A percentile compares a stretch with the other conserved stretches of the same genome.
Evolutionary conservation across 2,797 vertebrate species (phyloP).

Genomic region (Microctenopoma steveboyesi): DNA sequence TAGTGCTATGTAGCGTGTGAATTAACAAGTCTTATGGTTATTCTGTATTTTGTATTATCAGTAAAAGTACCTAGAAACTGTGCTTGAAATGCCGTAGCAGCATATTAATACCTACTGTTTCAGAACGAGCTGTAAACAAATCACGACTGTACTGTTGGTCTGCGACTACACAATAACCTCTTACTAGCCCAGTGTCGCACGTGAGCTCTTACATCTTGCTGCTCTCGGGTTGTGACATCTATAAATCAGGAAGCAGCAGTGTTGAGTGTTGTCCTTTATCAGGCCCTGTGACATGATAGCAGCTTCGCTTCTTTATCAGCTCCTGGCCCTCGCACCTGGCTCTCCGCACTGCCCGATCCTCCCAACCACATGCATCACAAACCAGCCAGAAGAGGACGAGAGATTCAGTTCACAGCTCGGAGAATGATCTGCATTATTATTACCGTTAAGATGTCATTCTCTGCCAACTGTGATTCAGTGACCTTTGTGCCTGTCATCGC

Average conservation of each 20-base stretch:
- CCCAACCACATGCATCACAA: constrained; percentile 58
- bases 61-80: too few relatives aligned
- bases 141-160: background rate
- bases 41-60: too few relatives aligned
- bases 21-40: too few relatives aligned
- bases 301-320: constrained; percentile 76
- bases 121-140: too few relatives aligned
- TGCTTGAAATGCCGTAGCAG: too few relatives aligned
- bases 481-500: constrained; percentile 30
- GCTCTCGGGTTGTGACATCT: constrained; percentile 41
- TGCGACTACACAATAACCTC: constrained; percentile 7
- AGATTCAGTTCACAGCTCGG: constrained; percentile 51
- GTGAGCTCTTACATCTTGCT: constrained; percentile 4
- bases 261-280: constrained; percentile 76
- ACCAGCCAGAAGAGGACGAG: constrained; percentile 32
- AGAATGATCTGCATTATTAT: constrained; percentile 39
- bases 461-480: constrained; percentile 41
- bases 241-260: constrained; percentile 71
- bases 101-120: too few relatives aligned
- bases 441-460: constrained; percentile 45
- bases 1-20: too few relatives aligned
- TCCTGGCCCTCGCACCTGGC: constrained; percentile 69
- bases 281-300: constrained; percentile 71
- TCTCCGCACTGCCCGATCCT: constrained; percentile 65
- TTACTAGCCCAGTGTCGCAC: background rate